Conservation (phyloP, 2,797 vertebrate species). For the Fundulus diaphanus region DNA sequence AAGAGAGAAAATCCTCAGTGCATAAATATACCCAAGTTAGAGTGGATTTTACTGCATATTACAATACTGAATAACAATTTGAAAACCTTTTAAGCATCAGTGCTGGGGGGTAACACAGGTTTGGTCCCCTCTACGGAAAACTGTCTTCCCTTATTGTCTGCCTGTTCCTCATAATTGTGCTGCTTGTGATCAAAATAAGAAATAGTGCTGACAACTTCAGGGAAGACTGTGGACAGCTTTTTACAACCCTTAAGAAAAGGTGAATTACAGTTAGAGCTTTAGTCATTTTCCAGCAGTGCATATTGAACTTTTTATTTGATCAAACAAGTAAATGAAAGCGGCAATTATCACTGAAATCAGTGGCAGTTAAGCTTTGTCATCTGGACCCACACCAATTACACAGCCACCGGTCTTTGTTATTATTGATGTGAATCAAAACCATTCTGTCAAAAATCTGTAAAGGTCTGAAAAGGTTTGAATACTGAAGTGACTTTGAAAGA, state of each 20-base stretch:
- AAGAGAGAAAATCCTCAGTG: too few species aligned
- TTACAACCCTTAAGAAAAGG: background rate
- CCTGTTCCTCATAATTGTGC: too few species aligned
- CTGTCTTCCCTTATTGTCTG: too few species aligned
- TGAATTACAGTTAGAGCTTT: background rate
- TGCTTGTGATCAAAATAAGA: too few species aligned
- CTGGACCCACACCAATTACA: background rate
- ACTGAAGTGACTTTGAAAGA: constrained; percentile 17
- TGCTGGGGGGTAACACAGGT: too few species aligned
- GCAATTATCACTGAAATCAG: background rate
- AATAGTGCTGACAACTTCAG: background rate
- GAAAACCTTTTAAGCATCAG: too few species aligned
- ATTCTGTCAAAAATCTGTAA: constrained; percentile 6
- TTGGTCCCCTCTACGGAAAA: background rate
- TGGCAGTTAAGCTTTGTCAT: background rate
- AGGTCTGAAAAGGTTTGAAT: constrained; percentile 22
- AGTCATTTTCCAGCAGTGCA: background rate
- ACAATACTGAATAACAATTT: too few species aligned
- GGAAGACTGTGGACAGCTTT: too few species aligned
- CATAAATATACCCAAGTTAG: too few species aligned
- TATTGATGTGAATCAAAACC: constrained; percentile 13
- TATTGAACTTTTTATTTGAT: background rate
- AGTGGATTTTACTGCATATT: too few species aligned
- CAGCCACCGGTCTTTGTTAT: background rate
- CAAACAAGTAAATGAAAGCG: background rate